Base-by-base conservation (phyloP, 2,113 vertebrate species). In the Ailuropoda melanoleuca region DNA sequence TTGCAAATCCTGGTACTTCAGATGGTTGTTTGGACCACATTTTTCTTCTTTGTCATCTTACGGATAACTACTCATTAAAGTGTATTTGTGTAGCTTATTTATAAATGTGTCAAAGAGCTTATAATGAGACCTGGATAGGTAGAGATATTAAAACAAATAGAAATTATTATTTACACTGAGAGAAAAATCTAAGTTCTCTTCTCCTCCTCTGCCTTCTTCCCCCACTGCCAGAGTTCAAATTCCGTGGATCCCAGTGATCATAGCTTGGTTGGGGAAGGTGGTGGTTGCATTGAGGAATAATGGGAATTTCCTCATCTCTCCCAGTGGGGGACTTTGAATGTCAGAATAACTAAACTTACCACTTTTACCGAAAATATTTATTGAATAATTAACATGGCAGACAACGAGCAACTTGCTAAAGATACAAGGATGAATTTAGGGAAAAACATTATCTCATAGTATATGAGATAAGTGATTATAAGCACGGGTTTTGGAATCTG, bases 241-340 rank as follows among this genome's bases (percentile, higher is more conserved):
- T 62, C 37, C 2, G 2, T 88, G 50, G 62, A 68, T n/a, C 43
- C 18, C 34, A 80, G 31, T 78, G 43, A 60, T 85, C 60, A 68
- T 56, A 75, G 55, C 78, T 94, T 80, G 53, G 12, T 81, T 96
- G 92, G 46, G 62, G 37, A 93, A 84, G 70, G 72, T 82, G 86
- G 55, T 82, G 56, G 11, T 87, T 81, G 37, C 48, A 19, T 81
- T 72, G 87, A 87, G 31, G 34, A 96, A 91, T 75, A 88, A 50
- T 58, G 64, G n/a, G 15, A 66, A 66, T 82, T 91, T 87, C 81
- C 39, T 64, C 48, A 15, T 96, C 34, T 94, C 48, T 96, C 19
- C 34, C 21, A 75, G 10, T 94, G 74, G 37, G 29, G 6, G 17
- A 19, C 23, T 84, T 81, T 82, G 37, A 75, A 81, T 81, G 62